Percentiles rank a stretch among this genome's conserved stretches.
phyloP scores from a whole-genome alignment of 1,140 invertebrate species.

The Lycorma delicatula region DNA sequence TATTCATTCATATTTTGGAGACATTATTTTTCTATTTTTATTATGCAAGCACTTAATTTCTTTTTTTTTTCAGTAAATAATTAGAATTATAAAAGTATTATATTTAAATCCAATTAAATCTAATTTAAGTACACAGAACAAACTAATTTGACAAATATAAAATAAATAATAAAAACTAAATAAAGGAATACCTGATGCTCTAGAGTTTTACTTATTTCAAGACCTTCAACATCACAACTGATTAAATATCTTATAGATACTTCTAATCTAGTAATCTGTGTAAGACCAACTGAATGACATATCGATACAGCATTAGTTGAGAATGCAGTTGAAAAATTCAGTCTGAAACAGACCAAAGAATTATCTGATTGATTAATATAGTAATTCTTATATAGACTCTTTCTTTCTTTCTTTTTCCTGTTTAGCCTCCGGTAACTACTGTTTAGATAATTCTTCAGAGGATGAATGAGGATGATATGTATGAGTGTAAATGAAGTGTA shows the following conservation, averaged over 20 bases:
- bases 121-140: too few relatives aligned
- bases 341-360: conserved; percentile 44
- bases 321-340: conserved; percentile 90
- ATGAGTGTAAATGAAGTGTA: neutral
- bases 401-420: conserved; percentile 3
- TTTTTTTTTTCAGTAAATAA: too few relatives aligned
- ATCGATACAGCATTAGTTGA: conserved; percentile 94
- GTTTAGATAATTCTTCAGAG: neutral
- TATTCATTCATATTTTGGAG: too few relatives aligned
- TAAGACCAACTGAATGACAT: conserved; percentile 70
- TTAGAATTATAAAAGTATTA: too few relatives aligned
- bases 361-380: conserved; percentile 10
- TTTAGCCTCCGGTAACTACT: neutral
- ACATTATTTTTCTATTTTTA: too few relatives aligned
- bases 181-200: conserved; percentile 39
- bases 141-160: too few relatives aligned
- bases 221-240: conserved; percentile 36
- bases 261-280: conserved; percentile 69
- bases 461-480: neutral
- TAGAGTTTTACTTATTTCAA: conserved; percentile 31
- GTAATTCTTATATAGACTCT: conserved; percentile 8
- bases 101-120: too few relatives aligned
- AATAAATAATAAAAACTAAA: neutral
- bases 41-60: too few relatives aligned
- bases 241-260: conserved; percentile 69